These are phyloP conservation scores for Copidosoma aretas DNA, from an alignment of 2,888 invertebrate species.

Conservation along the genomic window DNA sequence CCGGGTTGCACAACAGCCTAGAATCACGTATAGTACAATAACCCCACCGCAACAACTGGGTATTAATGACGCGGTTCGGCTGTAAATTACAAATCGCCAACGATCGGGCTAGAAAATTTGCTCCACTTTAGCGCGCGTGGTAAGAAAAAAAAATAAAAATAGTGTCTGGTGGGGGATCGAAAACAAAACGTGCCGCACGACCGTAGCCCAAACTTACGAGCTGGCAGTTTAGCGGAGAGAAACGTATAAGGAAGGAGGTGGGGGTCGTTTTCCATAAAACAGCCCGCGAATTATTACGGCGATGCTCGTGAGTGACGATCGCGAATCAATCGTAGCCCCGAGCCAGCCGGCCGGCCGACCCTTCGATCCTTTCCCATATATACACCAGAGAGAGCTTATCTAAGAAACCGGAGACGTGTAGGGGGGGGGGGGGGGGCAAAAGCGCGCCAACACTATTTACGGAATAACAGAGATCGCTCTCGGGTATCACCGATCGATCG, in stretches of 20 bases:
- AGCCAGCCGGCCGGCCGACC: slow-evolving; percentile 15
- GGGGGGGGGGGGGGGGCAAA: slow-evolving; percentile 13
- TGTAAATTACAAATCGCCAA: slow-evolving; percentile 28
- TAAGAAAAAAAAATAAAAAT: not conserved
- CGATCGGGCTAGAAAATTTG: slow-evolving; percentile 16
- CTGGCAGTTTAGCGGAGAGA: not conserved
- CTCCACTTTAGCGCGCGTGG: not conserved
- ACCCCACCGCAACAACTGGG: slow-evolving; percentile 3
- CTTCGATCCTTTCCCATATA: slow-evolving; percentile 30
- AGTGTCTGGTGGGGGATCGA: not conserved
- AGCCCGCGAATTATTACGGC: slow-evolving; percentile 36
- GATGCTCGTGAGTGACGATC: slow-evolving; percentile 41
- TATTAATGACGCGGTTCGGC: slow-evolving; percentile 16
- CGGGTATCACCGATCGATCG: slow-evolving; percentile 27
- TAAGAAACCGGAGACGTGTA: slow-evolving; percentile 4
- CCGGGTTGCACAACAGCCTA: too few species aligned
- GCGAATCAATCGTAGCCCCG: slow-evolving; percentile 35
- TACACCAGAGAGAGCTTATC: not conserved
- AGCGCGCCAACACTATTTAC: slow-evolving; percentile 1
- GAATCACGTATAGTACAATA: too few species aligned
- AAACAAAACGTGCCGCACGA: slow-evolving; percentile 41
- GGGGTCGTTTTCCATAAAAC: slow-evolving; percentile 30
- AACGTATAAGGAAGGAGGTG: too few species aligned
- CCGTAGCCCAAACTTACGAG: not conserved
- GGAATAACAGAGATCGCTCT: slow-evolving; percentile 37